Evolutionary conservation across 2,888 invertebrate species (phyloP).

Genomic region (Clivina fossor): DNA sequence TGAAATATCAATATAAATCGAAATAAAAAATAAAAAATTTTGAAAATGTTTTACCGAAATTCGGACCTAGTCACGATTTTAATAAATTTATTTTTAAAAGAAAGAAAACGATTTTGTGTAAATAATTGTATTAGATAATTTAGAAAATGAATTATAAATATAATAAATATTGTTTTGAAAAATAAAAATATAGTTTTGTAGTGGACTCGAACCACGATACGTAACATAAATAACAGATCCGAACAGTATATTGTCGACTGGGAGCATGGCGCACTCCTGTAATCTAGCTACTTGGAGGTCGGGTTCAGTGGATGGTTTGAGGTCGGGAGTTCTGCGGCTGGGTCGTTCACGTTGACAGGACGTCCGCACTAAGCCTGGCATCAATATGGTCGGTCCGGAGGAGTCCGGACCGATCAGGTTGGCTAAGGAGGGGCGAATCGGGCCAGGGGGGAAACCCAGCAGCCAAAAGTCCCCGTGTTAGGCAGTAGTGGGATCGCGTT

Average conservation of each 20-base stretch:
- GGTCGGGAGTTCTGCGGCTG: conserved; percentile 75
- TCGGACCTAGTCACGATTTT: too few relatives aligned
- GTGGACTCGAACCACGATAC: too few relatives aligned
- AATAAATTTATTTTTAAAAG: too few relatives aligned
- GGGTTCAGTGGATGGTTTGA: conserved; percentile 89
- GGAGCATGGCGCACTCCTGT: conserved; percentile 98
- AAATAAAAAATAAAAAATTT: too few relatives aligned
- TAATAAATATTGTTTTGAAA: too few relatives aligned
- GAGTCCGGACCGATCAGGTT: conserved; percentile 85
- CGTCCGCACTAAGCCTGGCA: conserved; percentile 95
- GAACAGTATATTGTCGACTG: conserved; percentile 63
- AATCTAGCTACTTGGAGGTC: conserved; percentile 97
- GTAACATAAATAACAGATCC: too few relatives aligned
- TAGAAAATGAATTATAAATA: too few relatives aligned
- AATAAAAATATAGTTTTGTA: too few relatives aligned
- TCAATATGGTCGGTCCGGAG: conserved; percentile 92
- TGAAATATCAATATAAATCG: too few relatives aligned
- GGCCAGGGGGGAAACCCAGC: conserved; percentile 99
- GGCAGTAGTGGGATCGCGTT: conserved; percentile 99
- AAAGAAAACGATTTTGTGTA: too few relatives aligned
- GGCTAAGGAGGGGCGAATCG: conserved; percentile 96
- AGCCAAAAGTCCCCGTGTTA: conserved; percentile 99
- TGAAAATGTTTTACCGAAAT: too few relatives aligned
- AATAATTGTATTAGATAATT: too few relatives aligned
- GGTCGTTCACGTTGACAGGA: conserved; percentile 82